Base-by-base conservation (phyloP, 1,140 invertebrate species). In the Venustaconcha ellipsiformis region DNA sequence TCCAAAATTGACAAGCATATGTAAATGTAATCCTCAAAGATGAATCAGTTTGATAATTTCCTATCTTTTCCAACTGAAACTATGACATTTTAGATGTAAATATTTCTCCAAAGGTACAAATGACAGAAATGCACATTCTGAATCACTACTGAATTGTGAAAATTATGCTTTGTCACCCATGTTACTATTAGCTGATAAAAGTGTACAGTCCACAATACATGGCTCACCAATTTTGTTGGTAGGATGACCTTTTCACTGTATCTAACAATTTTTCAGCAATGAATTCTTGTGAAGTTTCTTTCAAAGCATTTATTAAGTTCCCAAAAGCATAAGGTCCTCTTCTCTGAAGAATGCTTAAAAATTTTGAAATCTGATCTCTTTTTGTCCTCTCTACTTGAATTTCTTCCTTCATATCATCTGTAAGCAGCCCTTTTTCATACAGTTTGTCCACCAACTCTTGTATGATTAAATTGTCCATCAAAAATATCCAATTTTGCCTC, bases 341-440 rank as follows among this genome's bases (percentile, higher is more conserved):
- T 20, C 75, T 67, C 55, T 67, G 75, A 18, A 77, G 66, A 55
- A 71, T 72, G 15, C 67, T 68, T 23, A 77, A 60, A 18, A 77
- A 72, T 30, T 67, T 20, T 26, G 70, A 23, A 15, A 70, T 48
- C 60, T 72, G 20, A n/a, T 77, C 75, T 23, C 72, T 72, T 30
- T 26, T 72, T 14, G 75, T 77, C 11, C 3, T 57, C 37, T 77
- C 64, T 20, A 65, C 75, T 37, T 68, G 72, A 30, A 77, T 63
- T 66, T 72, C 58, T 55, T 77, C 75, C 62, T 71, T 72, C 75
- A 72, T 72, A 37, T 72, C 69, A n/a, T 60, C 20, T 57, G 75
- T 67, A 48, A 77, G 59, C 3, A 77, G 30, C 14, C 6, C 1
- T 6, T 70, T 5, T 20, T 14, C 64, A 26, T 67, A 63, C 64